Base-by-base conservation (phyloP, 2,113 vertebrate genomes). In the Paedocypris sp. region DNA sequence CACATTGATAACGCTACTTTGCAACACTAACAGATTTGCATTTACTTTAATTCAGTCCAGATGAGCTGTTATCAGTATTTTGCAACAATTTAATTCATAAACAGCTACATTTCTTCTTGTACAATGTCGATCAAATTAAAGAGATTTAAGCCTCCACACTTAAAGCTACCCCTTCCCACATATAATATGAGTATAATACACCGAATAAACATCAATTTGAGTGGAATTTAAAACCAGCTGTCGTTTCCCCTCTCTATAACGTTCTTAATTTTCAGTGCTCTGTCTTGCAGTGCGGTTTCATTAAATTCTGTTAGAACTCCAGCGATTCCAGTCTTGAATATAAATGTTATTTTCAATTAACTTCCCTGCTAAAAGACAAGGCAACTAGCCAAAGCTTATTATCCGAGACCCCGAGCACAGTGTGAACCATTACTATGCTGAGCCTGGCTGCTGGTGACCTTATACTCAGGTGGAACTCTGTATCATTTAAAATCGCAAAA, bases 301-400 rank as follows among this genome's bases (percentile, higher is more conserved):
- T 33, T 61, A 23, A 62, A 65, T 68, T 66, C 35, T 45, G 42
- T 68, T 46, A 53, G 43, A 36, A 57, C 64, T 69, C 56, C 57
- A 42, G 36, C 22, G 62, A 65, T 66, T 56, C 53, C 62, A 66
- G 15, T 13, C 29, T 60, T 66, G 62, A 68, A 41, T 58, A 29
- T 58, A 54, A 71, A 38, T 67, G 57, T 49, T 63, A 70, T 71
- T 73, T 73, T 67, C 66, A 77, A 75, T 73, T 73, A 74, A 71
- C 56, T 59, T 53, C 33, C 42, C 16, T 4, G 13, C 52, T 69
- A 45, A 31, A 66, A 66, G 49, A 71, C 54, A 66, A 70, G 71
- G 43, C 51, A 70, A 67, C 57, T 66, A 69, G 65, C 72, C 51
- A 73, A 60, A 71, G 73, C 6, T 65, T 67, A 76, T 70, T 61